Conservation (phyloP, 2,113 vertebrate genomes). For the Takifugu bimaculatus region DNA sequence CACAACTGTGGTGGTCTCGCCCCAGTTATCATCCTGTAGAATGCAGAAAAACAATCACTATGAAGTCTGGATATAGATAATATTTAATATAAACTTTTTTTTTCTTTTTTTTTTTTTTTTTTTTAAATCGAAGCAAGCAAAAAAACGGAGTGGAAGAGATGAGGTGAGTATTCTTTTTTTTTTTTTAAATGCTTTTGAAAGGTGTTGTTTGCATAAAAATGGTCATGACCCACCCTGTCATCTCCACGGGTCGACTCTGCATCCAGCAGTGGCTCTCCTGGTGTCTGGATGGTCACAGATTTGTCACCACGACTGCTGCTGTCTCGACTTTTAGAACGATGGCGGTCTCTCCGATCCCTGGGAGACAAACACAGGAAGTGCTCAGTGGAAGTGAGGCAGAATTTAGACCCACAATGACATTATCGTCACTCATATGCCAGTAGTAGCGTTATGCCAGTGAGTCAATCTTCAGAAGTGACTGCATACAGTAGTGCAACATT, state of each 20-base stretch:
- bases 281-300: slow-evolving; percentile 94
- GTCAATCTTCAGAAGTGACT: too few species aligned
- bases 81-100: too few species aligned
- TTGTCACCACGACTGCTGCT: slow-evolving; percentile 89
- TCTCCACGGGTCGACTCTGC: slow-evolving; percentile 91
- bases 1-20: slow-evolving; percentile 89
- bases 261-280: slow-evolving; percentile 89
- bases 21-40: slow-evolving; percentile 91
- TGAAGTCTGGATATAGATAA: too few species aligned
- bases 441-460: too few species aligned
- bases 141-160: too few species aligned
- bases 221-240: slow-evolving; percentile 75
- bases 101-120: too few species aligned
- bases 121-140: too few species aligned
- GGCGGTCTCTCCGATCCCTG: slow-evolving; percentile 86
- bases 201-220: not conserved
- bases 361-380: not conserved
- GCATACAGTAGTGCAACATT: too few species aligned
- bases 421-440: too few species aligned
- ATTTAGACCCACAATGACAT: not conserved
- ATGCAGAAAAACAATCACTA: not conserved
- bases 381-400: too few species aligned
- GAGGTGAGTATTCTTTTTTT: too few species aligned
- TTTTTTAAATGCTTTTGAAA: not conserved
- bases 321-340: slow-evolving; percentile 87